Evolutionary conservation across 2,888 invertebrate genomes (phyloP).

Genomic region (Caenorhabditis imperialis): DNA sequence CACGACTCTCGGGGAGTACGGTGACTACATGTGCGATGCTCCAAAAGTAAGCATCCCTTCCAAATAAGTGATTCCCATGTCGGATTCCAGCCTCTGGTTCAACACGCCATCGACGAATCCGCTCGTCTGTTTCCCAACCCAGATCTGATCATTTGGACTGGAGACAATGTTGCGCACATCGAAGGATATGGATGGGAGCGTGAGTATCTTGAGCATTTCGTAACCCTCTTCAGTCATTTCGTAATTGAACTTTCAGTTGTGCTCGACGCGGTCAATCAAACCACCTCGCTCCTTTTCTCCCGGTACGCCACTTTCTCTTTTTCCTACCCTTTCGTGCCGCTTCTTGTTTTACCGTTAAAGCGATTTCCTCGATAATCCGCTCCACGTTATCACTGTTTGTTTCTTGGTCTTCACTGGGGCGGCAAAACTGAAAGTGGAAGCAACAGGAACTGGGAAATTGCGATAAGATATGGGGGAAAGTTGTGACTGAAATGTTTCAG

Average conservation of each 20-base stretch:
- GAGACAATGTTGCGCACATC: conserved; percentile 75
- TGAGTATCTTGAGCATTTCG: conserved; percentile 29
- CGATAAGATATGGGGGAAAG: conserved; percentile 4
- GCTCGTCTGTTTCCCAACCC: conserved; percentile 63
- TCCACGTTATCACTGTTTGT: conserved; percentile 25
- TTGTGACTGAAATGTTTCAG: conserved; percentile 22
- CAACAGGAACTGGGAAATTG: conserved; percentile 14
- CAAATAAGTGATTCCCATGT: no score
- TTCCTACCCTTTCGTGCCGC: background rate
- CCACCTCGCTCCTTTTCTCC: conserved; percentile 55
- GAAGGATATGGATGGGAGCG: conserved; percentile 69
- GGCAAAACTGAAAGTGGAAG: conserved; percentile 14
- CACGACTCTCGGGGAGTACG: conserved; percentile 66
- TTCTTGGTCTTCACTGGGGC: conserved; percentile 38
- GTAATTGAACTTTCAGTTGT: conserved; percentile 63
- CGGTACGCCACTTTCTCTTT: conserved; percentile 22
- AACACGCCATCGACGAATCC: conserved; percentile 66
- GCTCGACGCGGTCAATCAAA: conserved; percentile 52
- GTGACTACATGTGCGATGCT: conserved; percentile 77
- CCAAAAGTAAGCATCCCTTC: conserved; percentile 69
- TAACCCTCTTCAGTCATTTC: conserved; percentile 1
- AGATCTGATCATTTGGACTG: conserved; percentile 76
- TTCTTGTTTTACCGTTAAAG: conserved; percentile 12
- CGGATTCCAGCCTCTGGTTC: conserved; percentile 64
- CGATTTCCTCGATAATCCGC: conserved; percentile 30